Base-by-base conservation (phyloP, 2,113 vertebrate species). In the Misgurnus anguillicaudatus region DNA sequence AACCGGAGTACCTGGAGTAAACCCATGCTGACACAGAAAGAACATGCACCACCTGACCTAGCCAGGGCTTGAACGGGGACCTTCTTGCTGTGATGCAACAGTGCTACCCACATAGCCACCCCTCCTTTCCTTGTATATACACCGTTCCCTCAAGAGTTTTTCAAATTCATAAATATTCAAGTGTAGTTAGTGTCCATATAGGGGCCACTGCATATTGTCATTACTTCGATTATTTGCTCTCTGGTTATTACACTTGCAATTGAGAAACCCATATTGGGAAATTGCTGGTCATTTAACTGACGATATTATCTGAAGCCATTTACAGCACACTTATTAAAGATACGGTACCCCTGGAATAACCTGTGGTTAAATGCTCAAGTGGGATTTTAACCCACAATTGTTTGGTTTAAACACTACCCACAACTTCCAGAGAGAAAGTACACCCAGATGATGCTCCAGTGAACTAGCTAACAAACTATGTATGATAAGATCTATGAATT, bases 301-400 rank as follows among this genome's bases (percentile, higher is more conserved):
- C 31, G 21, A 36, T 19, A 60, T 39, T 21, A 42, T 72, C 6
- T 39, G 24, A 73, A 73, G 13, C 55, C 13, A 10, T 9, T 45
- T 31, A 17, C 6, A 24, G 6, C n/a, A 19, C 17, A 57, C 53
- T 57, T n/a, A 19, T 57, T 57, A 73, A 42, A 39, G n/a, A 38
- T 31, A n/a, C 17, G 55, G 39, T 41, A 13, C 31, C 65, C 5
- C 51, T 42, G 6, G 36, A 58, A 58, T n/a, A 24, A 17, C 42
- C 66, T 72, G 38, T 57, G 17, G 13, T 72, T 58, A 9, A 21
- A n/a, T 21, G n/a, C 9, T 24, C 70, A 60, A 73, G 71, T n/a
- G 24, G 51, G 17, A 11, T 73, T 57, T 39, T 6, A 16, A 47
- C 19, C 55, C 9, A 21, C 41, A 74, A 14, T 71, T 61, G 39